Evolutionary conservation across 2,888 invertebrate genomes (phyloP).

Genomic region (Strigamia transsilvanica): DNA sequence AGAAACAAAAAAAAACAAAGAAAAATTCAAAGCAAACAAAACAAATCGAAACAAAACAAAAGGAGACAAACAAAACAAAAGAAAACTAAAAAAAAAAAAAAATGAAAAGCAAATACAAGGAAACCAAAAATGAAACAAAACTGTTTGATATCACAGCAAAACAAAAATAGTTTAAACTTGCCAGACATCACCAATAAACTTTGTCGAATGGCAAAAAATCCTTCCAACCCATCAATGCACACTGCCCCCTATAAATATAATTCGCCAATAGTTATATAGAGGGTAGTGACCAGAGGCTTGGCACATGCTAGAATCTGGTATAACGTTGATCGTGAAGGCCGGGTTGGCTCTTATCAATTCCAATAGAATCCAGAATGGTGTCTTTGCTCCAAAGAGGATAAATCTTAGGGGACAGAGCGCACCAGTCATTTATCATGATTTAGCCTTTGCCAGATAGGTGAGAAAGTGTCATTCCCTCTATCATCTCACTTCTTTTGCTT

Average conservation of each 20-base stretch:
- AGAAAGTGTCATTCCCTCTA: neutral
- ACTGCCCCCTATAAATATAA: neutral
- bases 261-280: neutral
- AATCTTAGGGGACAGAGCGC: constrained; percentile 1
- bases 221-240: neutral
- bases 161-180: neutral
- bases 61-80: no score
- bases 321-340: neutral
- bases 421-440: constrained; percentile 8
- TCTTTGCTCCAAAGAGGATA: constrained; percentile 8
- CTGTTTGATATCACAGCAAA: no score
- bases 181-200: neutral
- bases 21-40: no score
- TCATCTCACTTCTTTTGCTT: constrained; percentile 1
- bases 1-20: no score
- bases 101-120: no score
- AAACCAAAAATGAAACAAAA: no score
- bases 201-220: neutral
- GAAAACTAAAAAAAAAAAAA: no score
- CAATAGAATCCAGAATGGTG: constrained; percentile 8
- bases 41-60: no score
- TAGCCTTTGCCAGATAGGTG: constrained; percentile 8
- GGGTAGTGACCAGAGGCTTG: neutral
- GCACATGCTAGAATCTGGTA: constrained; percentile 1
- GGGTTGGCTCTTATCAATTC: neutral